Percentiles rank a stretch among this genome's conserved stretches.
Evolutionary conservation across 2,888 invertebrate genomes (phyloP).

Genomic region (Dryococelus australis): DNA sequence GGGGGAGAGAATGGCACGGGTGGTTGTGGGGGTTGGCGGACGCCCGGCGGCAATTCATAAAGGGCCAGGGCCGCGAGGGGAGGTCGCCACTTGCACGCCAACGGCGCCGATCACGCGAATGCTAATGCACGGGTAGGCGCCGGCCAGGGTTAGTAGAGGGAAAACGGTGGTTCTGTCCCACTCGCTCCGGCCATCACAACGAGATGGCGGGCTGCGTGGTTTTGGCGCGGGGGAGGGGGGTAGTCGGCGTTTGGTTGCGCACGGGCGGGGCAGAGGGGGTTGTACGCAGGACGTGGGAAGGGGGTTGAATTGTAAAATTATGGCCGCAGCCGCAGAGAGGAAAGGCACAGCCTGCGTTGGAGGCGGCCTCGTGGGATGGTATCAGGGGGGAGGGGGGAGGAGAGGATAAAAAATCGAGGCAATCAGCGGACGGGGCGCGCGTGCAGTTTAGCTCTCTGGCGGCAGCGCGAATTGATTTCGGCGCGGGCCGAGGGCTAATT

Average conservation of each 20-base stretch:
- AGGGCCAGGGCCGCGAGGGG: no score
- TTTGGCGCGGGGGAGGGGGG: no score
- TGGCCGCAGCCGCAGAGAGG: neutral
- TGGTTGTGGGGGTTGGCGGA: no score
- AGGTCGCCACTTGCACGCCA: no score
- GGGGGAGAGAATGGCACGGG: no score
- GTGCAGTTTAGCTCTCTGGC: neutral
- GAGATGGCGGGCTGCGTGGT: neutral
- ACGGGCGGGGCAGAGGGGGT: neutral
- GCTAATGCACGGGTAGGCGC: no score
- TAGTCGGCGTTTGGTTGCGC: neutral
- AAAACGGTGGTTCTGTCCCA: no score
- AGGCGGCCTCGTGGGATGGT: neutral
- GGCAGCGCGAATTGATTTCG: slow-evolving; percentile 9
- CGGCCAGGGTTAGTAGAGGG: no score
- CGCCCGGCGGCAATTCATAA: no score
- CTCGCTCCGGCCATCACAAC: no score
- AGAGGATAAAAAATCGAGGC: neutral
- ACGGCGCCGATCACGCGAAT: no score
- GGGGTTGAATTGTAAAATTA: neutral
- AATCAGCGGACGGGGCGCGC: neutral
- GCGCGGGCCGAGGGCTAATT: neutral
- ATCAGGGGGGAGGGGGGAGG: neutral
- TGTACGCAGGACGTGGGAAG: neutral
- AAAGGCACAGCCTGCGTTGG: no score